Evolutionary conservation across 2,888 invertebrate genomes (phyloP), one percentile per base, ranked within the genome.

Genomic region (Chloroclystis v-ata): DNA sequence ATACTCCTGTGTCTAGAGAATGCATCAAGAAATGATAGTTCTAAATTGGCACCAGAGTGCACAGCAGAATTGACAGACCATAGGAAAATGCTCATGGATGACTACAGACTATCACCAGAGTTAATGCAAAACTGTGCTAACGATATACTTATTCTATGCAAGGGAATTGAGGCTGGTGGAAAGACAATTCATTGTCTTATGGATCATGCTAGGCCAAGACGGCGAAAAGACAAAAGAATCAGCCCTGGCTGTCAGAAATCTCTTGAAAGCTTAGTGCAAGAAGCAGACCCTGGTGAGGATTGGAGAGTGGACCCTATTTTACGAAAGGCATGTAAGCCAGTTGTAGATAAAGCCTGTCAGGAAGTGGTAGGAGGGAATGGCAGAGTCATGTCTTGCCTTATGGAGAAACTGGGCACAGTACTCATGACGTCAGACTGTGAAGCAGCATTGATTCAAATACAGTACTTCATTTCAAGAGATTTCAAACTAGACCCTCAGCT

Each of bases 391-490:
- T 93, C 94, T 12, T 99, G 99, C 71, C 89, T 99, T 25, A 95
- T 99, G 95, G 95, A 97, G 63, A 94, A 96, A 71, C 89, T 98
- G 38, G 95, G 94, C 28, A 93, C 94, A 1, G 91, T 91, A 45
- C 88, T 91, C 30, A 98, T 99, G 97, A 93, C 91, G 1, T 91
- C 92, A 48, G 93, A 94, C 10, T 99, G 99, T 87, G 97, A 97
- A 85, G 92, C 94, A 54, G 94, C 97, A 6, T 88, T 99, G 32
- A 89, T 99, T 49, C 97, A 98, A 80, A 97, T 99, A 65, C 98
- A 99, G 72, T 99, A 98, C 79, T 99, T 99, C 80, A 92, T 99
- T 52, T 95, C 97, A 0, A 91, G 99, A 63, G 96, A 99, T 82
- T 99, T 97, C 75, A 96, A 95, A 65, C 83, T 98, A 37, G 97